Evolutionary conservation across 2,113 vertebrate species (phyloP).

Genomic region (Petromus typicus): DNA sequence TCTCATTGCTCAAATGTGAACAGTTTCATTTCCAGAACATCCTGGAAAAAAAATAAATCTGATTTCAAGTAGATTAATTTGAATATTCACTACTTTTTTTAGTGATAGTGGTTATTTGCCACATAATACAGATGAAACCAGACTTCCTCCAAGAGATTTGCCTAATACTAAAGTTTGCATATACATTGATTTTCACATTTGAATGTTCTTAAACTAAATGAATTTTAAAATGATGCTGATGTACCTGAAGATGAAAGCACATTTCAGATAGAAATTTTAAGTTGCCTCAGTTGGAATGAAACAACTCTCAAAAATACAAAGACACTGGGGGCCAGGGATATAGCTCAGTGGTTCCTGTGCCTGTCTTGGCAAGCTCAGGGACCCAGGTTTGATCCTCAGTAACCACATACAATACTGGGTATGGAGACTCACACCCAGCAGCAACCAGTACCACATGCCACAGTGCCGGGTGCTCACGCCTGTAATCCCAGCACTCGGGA

Average conservation of each 20-base stretch:
- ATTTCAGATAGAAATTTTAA: constrained; percentile 40
- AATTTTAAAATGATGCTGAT: constrained; percentile 47
- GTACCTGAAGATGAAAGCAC: constrained; percentile 11
- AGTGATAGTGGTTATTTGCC: constrained; percentile 41
- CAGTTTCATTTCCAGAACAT: constrained; percentile 31
- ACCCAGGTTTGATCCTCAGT: too few relatives aligned
- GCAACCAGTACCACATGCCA: too few relatives aligned
- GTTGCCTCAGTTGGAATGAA: constrained; percentile 2
- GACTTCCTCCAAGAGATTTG: constrained; percentile 19
- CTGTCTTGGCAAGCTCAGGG: too few relatives aligned
- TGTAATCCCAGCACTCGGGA: too few relatives aligned
- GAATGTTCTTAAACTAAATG: constrained; percentile 41
- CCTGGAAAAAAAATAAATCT: constrained; percentile 34
- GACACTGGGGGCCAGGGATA: too few relatives aligned
- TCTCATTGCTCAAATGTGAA: neutral
- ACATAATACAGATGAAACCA: constrained; percentile 54
- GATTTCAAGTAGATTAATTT: constrained; percentile 38
- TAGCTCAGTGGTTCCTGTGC: too few relatives aligned
- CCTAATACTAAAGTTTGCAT: constrained; percentile 9
- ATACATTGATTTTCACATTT: constrained; percentile 33
- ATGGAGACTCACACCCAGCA: too few relatives aligned
- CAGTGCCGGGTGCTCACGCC: too few relatives aligned
- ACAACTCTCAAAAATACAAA: constrained; percentile 53
- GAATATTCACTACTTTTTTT: constrained; percentile 12
- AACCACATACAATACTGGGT: too few relatives aligned